These are phyloP conservation scores for Indicator maculatus DNA, from an alignment of 2,113 vertebrate species.

Conservation along the genomic window DNA sequence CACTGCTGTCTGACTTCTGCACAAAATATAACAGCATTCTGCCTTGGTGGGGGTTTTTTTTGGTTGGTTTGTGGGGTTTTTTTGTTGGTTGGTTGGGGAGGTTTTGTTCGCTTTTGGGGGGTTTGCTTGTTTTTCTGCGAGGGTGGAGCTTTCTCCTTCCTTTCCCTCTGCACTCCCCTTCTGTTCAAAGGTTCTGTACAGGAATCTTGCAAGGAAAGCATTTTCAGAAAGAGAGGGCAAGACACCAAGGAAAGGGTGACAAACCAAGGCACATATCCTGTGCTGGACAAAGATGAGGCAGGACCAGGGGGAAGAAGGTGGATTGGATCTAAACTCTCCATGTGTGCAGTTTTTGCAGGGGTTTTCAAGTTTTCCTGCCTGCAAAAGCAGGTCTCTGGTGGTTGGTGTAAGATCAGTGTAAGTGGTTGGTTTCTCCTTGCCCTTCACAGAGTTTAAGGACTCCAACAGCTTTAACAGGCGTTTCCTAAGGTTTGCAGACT, in stretches of 20 bases:
- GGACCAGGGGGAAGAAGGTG: not conserved
- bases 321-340: not conserved
- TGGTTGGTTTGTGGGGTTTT: too few species aligned
- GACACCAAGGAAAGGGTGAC: not conserved
- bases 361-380: not conserved
- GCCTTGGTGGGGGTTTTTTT: not conserved
- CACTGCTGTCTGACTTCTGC: not conserved
- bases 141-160: not conserved
- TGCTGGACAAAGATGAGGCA: not conserved
- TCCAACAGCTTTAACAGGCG: not conserved
- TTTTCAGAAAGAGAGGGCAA: not conserved
- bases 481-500: not conserved
- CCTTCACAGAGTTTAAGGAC: not conserved
- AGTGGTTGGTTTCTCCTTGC: not conserved
- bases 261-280: not conserved
- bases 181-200: not conserved
- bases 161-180: not conserved
- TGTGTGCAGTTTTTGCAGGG: fast-evolving
- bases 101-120: too few species aligned
- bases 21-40: not conserved
- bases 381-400: not conserved
- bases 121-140: not conserved
- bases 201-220: not conserved
- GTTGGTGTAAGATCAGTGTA: too few species aligned
- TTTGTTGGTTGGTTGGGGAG: too few species aligned